phyloP scores from a whole-genome alignment of 2,113 vertebrate genomes.

The Spea bombifrons region DNA sequence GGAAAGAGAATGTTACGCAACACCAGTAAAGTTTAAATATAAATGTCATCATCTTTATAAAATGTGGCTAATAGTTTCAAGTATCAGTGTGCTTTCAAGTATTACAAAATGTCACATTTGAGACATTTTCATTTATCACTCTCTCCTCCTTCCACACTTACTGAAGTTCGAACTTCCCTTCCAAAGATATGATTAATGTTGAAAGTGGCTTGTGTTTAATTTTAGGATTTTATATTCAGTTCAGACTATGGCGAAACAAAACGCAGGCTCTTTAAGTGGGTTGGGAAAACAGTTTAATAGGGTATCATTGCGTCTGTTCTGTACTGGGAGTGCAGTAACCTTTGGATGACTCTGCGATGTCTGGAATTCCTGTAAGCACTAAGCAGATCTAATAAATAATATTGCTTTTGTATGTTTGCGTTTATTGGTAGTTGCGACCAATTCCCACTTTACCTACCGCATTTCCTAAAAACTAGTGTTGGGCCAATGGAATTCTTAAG shows the following conservation, averaged over 20 bases:
- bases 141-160: not conserved
- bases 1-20: not conserved
- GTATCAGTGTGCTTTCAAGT: not conserved
- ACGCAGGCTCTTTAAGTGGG: slow-evolving; percentile 61
- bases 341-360: slow-evolving; percentile 69
- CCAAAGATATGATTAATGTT: slow-evolving; percentile 69
- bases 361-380: slow-evolving; percentile 73
- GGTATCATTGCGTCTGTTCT: slow-evolving; percentile 65
- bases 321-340: slow-evolving; percentile 76
- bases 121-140: too few relatives aligned
- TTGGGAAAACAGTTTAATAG: slow-evolving; percentile 57
- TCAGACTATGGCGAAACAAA: slow-evolving; percentile 63
- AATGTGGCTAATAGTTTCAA: not conserved
- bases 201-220: slow-evolving; percentile 67
- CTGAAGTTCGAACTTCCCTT: slow-evolving; percentile 63
- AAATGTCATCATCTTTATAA: not conserved
- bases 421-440: slow-evolving; percentile 71
- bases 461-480: too few relatives aligned
- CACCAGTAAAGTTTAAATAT: not conserved
- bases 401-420: slow-evolving; percentile 60
- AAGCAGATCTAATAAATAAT: slow-evolving; percentile 70
- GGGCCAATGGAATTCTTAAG: not conserved
- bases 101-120: too few relatives aligned
- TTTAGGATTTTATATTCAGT: slow-evolving; percentile 73
- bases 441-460: slow-evolving; percentile 64